These are phyloP conservation scores for Ptiloglossa arizonensis DNA, from an alignment of 1,140 invertebrate genomes.

Conservation along the genomic window DNA sequence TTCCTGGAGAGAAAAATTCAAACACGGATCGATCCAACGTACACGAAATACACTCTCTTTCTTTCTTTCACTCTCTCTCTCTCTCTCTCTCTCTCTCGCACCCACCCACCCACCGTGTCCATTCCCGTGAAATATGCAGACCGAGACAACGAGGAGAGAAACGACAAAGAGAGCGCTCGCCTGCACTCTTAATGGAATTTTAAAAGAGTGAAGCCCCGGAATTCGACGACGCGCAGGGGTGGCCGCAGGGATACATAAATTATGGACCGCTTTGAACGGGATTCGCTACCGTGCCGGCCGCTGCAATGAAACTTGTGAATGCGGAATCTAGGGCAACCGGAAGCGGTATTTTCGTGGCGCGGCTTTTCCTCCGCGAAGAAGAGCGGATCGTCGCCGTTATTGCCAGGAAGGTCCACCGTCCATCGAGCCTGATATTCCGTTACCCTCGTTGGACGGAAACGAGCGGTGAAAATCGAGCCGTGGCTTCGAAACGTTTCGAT, in stretches of 20 bases:
- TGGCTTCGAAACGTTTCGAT: neutral
- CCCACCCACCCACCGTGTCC: too few relatives aligned
- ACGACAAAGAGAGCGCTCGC: slow-evolving; percentile 49
- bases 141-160: slow-evolving; percentile 50
- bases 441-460: too few relatives aligned
- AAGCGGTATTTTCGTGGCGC: slow-evolving; percentile 67
- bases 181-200: slow-evolving; percentile 68
- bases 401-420: slow-evolving; percentile 36
- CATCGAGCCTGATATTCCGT: slow-evolving; percentile 10
- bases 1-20: neutral
- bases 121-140: slow-evolving; percentile 34
- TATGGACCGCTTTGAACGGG: slow-evolving; percentile 67
- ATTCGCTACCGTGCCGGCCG: slow-evolving; percentile 48
- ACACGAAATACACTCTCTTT: too few relatives aligned
- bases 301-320: slow-evolving; percentile 59
- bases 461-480: neutral
- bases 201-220: slow-evolving; percentile 59
- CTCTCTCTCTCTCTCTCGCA: too few relatives aligned
- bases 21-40: slow-evolving; percentile 14
- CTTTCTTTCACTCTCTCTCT: too few relatives aligned
- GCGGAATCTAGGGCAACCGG: slow-evolving; percentile 69
- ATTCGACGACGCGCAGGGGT: slow-evolving; percentile 45
- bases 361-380: slow-evolving; percentile 60
- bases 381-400: slow-evolving; percentile 36
- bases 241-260: slow-evolving; percentile 63